Base-by-base conservation (phyloP, 2,113 vertebrate species). In the Oncorhynchus tshawytscha region DNA sequence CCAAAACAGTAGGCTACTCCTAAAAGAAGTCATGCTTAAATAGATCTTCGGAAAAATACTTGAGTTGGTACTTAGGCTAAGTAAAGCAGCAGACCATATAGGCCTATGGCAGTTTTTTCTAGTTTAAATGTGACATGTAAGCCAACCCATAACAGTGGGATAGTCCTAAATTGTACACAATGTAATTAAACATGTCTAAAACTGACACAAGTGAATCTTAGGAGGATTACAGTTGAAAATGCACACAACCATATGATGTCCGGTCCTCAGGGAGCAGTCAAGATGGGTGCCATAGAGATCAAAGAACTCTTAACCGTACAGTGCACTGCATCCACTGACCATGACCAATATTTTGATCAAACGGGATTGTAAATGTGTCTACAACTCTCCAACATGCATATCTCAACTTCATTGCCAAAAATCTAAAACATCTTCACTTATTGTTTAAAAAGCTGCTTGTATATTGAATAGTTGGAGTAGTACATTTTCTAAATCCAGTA, bases 341-440 rank as follows among this genome's bases (percentile, higher is more conserved):
- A 68, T 73, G 29, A 68, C 51, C 64, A 77, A 57, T 22, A 67
- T 78, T 1, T 60, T 57, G 22, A 27, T 45, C 49, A 45, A 73
- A 57, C 71, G 59, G 65, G 48, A 64, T 27, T 59, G 71, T 60
- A 73, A 73, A 78, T 78, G 34, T 73, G 57, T 73, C 72, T 8
- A 45, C 57, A 45, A 48, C 72, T 65, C 34, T 73, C 72, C 72
- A 73, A 22, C 71, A 27, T 20, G 24, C 31, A 73, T 25, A 45
- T 59, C 59, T 65, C 29, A 65, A 65, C 60, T 72, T 60, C 18
- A 72, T 72, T 72, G 39, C 18, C n/a, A 60, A 48, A 73, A 65
- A 45, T 73, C n/a, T 9, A 22, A 45, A 73, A 34, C 60, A 15
- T 65, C 68, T 15, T 49, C 34, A 15, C 39, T 70, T 70, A 48